Evolutionary conservation across 2,797 vertebrate genomes (phyloP).

Genomic region (Pygocentrus nattereri): DNA sequence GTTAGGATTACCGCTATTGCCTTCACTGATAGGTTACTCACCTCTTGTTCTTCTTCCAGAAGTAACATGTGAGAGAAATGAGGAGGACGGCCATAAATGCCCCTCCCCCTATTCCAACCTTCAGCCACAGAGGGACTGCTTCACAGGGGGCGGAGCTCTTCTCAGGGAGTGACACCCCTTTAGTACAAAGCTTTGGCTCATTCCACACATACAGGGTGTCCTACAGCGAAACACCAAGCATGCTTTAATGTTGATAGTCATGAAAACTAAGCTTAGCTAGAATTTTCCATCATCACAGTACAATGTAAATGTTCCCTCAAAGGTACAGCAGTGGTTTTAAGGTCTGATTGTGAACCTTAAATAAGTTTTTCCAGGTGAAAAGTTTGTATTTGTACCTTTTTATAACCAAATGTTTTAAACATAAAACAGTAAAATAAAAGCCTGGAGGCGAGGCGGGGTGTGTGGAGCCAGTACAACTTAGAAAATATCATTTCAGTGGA

Average conservation of each 20-base stretch:
- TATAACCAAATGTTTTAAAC: no score
- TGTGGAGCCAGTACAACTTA: no score
- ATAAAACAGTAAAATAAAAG: no score
- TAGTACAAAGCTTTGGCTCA: constrained; percentile 91
- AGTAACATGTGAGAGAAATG: constrained; percentile 93
- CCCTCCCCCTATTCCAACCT: constrained; percentile 88
- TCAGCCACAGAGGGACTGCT: constrained; percentile 92
- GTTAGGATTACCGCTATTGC: neutral
- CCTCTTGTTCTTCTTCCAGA: constrained; percentile 99
- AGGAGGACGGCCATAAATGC: constrained; percentile 91
- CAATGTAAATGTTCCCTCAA: no score
- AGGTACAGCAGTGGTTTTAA: no score
- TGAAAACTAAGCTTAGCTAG: neutral
- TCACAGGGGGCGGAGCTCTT: constrained; percentile 88
- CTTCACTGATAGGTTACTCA: constrained; percentile 58
- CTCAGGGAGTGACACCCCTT: constrained; percentile 87
- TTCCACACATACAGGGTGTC: constrained; percentile 95
- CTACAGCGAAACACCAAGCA: constrained; percentile 68
- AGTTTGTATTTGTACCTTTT: no score
- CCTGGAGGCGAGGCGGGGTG: no score
- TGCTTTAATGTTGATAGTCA: neutral
- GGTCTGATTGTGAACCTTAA: no score
- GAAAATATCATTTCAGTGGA: no score
- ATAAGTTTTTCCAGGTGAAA: no score
- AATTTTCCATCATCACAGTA: no score